Conservation (phyloP, 1,140 invertebrate genomes). For the Lepidurus packardi region DNA sequence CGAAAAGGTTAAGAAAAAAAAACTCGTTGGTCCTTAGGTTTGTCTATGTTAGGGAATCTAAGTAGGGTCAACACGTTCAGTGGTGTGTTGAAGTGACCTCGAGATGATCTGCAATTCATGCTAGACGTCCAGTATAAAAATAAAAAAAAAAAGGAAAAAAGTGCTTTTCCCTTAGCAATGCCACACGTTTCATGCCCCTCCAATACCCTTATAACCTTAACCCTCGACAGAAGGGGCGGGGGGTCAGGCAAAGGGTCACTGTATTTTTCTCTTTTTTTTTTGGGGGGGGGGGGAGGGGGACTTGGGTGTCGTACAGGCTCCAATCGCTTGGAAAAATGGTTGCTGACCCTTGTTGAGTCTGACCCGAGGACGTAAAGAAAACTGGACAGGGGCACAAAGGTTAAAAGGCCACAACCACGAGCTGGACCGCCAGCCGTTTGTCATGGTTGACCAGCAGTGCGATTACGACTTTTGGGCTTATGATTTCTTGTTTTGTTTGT, state of each 20-base stretch:
- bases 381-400: constrained; percentile 7
- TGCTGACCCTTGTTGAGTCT: constrained; percentile 1
- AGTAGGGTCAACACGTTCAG: neutral
- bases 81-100: neutral
- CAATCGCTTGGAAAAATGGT: constrained; percentile 5
- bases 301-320: neutral
- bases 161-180: neutral
- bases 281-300: neutral
- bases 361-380: neutral
- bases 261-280: too few species aligned
- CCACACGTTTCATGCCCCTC: neutral
- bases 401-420: constrained; percentile 3
- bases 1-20: too few species aligned
- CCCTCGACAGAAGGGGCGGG: neutral
- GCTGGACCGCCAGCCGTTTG: neutral
- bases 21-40: neutral
- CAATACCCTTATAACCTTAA: neutral
- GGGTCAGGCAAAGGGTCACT: neutral
- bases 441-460: constrained; percentile 7
- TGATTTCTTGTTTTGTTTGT: neutral
- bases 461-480: neutral
- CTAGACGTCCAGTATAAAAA: neutral
- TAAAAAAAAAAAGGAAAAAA: neutral
- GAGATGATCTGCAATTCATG: neutral
- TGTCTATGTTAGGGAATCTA: neutral